Evolutionary conservation across 2,888 invertebrate genomes (phyloP), one percentile per base, ranked within the genome.

Genomic region (Trichopoda pennipes): DNA sequence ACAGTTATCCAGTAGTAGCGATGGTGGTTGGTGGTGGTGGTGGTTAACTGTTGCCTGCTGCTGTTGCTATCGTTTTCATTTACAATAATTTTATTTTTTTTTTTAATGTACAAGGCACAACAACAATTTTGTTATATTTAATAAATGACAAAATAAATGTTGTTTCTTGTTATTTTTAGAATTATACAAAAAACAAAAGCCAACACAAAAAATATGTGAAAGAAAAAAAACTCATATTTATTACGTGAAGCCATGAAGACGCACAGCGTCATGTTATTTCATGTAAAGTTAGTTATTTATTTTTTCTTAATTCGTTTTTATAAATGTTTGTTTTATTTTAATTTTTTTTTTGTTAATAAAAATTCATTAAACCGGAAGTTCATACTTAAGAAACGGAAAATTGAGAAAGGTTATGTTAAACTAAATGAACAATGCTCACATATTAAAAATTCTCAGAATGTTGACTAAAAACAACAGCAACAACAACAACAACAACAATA

Each of bases 361-460:
- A 68, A 61, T 69, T 74, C 74, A 38, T 76, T 79, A 82, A 82
- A 63, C 82, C 79, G 82, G 82, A 82, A 82, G 82, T 76, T 76
- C 58, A 51, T 72, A 79, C 75, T 76, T 76, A 68, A 82, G 79
- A 82, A 82, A 79, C 79, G 82, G 82, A 82, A 82, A 79, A 79
- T 82, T 82, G 82, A 76, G 82, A 82, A 79, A 82, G 82, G 82
- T 82, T 79, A 82, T 79, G 82, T 82, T 28, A 72, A 68, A 70
- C 47, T 60, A 47, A 60, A 64, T 47, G 32, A 63, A 58, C 61
- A 64, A 72, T 17, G 51, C n/a, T 23, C 47, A 49, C 56, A 63
- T 42, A 28, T 61, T 49, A 19, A 55, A n/a, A 8, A 79, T 53
- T 63, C 42, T 47, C 55, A 21, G 35, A 44, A 47, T 16, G 60